phyloP scores from a whole-genome alignment of 2,888 invertebrate species.

The Hyles lineata region DNA sequence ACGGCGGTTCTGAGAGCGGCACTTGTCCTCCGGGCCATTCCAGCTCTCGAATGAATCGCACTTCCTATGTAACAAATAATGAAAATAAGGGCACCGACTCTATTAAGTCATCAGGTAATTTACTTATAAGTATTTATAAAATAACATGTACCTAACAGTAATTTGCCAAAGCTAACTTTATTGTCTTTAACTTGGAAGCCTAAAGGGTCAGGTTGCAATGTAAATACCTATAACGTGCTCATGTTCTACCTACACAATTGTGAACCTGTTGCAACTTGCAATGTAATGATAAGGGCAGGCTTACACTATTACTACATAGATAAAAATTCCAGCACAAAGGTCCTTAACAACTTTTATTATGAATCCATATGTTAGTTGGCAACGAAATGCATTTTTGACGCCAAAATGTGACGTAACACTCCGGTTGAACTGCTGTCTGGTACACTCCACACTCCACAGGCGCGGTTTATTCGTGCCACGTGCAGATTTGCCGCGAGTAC shows the following conservation, averaged over 20 bases:
- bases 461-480: constrained; percentile 62
- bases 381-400: constrained; percentile 61
- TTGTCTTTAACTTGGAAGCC: too few relatives aligned
- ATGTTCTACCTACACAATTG: not conserved
- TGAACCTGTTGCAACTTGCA: not conserved
- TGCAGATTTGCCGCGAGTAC: constrained; percentile 56
- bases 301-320: constrained; percentile 35
- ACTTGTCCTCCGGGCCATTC: constrained; percentile 91
- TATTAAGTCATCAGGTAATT: too few relatives aligned
- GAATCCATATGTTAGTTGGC: constrained; percentile 60
- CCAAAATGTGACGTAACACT: constrained; percentile 67
- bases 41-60: constrained; percentile 89
- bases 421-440: constrained; percentile 45
- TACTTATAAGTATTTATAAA: too few relatives aligned
- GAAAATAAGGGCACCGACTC: not conserved
- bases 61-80: constrained; percentile 81
- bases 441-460: constrained; percentile 47
- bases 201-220: not conserved
- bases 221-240: not conserved
- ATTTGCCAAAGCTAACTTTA: too few relatives aligned
- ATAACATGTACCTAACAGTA: too few relatives aligned
- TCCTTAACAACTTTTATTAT: constrained; percentile 48
- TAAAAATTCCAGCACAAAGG: constrained; percentile 53
- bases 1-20: constrained; percentile 93
- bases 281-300: not conserved